Conservation (phyloP, 2,797 vertebrate genomes). For the Kryptolebias ocellatus region DNA sequence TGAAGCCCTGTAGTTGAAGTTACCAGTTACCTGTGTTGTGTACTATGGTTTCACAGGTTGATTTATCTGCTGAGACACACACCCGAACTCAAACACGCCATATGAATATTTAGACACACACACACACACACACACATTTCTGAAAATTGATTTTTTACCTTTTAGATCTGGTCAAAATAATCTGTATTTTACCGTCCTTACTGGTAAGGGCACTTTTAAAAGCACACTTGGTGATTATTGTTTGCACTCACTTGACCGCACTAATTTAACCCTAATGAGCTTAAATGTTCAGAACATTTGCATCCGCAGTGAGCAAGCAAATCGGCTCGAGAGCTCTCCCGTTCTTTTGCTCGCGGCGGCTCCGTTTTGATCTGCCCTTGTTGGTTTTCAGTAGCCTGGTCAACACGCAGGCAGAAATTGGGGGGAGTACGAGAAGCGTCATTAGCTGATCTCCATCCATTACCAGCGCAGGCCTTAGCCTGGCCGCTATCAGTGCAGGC, state of each 20-base stretch:
- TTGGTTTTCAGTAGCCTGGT: constrained; percentile 64
- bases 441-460: constrained; percentile 80
- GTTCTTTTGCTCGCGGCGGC: constrained; percentile 23
- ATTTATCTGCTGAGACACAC: constrained; percentile 60
- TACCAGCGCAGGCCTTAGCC: constrained; percentile 73
- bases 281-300: constrained; percentile 35
- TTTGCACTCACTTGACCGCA: neutral
- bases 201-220: neutral
- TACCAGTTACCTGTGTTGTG: no score
- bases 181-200: neutral
- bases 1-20: no score
- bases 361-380: constrained; percentile 58
- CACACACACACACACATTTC: constrained; percentile 28
- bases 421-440: constrained; percentile 58
- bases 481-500: constrained; percentile 73
- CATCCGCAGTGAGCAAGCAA: constrained; percentile 29
- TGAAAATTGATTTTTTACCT: neutral
- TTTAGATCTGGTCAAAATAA: neutral
- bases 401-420: constrained; percentile 55
- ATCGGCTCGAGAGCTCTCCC: constrained; percentile 30
- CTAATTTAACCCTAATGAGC: constrained; percentile 17
- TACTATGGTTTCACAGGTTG: constrained; percentile 28
- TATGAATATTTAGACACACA: constrained; percentile 52
- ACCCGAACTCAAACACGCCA: constrained; percentile 29
- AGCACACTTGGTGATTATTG: neutral